These are phyloP conservation scores for Pimpla rufipes DNA, from an alignment of 2,888 invertebrate genomes.

Conservation along the genomic window DNA sequence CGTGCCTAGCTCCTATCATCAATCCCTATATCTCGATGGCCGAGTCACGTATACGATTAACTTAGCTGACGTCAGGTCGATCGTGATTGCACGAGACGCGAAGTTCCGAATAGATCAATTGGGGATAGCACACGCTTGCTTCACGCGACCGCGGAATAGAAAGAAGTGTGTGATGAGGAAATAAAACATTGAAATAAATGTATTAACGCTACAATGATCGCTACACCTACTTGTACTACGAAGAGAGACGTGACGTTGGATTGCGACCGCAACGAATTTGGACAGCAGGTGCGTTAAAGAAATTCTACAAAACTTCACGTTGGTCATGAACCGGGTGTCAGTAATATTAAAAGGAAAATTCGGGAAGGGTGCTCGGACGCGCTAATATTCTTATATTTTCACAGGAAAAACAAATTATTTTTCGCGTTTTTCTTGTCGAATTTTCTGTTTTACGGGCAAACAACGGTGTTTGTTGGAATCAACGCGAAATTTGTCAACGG, in stretches of 20 bases:
- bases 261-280: neutral
- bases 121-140: conserved; percentile 10
- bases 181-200: neutral
- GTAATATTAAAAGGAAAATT: neutral
- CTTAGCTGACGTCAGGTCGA: conserved; percentile 8
- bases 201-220: neutral
- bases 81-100: conserved; percentile 14
- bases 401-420: too few relatives aligned
- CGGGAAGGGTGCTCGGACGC: neutral
- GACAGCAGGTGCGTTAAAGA: neutral
- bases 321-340: neutral
- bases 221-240: neutral
- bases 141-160: neutral
- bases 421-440: too few relatives aligned
- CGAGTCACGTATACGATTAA: conserved; percentile 42
- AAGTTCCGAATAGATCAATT: conserved; percentile 10
- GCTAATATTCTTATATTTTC: too few relatives aligned
- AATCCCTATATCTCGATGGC: conserved; percentile 34
- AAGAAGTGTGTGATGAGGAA: neutral
- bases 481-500: too few relatives aligned
- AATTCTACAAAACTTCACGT: neutral
- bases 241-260: neutral
- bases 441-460: too few relatives aligned
- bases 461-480: too few relatives aligned
- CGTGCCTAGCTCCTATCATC: conserved; percentile 40